Evolutionary conservation across 1,140 invertebrate species (phyloP).

Genomic region (Nylanderia fulva): DNA sequence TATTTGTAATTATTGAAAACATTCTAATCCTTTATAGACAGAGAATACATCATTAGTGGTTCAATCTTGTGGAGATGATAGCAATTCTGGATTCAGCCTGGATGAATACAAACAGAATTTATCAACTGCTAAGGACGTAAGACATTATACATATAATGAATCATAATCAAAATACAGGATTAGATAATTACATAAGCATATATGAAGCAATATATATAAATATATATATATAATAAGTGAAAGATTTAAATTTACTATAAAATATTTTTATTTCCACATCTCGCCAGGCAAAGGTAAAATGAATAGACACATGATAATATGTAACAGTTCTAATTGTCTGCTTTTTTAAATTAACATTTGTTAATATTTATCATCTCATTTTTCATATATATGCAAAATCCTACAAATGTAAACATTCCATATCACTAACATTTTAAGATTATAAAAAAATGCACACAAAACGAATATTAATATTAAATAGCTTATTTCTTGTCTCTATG

Average conservation of each 20-base stretch:
- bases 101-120: slow-evolving; percentile 82
- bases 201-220: slow-evolving; percentile 43
- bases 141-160: slow-evolving; percentile 71
- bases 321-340: slow-evolving; percentile 1
- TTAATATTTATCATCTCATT: neutral
- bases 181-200: slow-evolving; percentile 67
- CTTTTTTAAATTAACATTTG: neutral
- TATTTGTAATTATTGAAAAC: neutral
- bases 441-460: neutral
- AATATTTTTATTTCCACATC: slow-evolving; percentile 8
- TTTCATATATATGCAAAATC: neutral
- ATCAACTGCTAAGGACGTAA: slow-evolving; percentile 81
- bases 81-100: slow-evolving; percentile 82
- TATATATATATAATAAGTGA: slow-evolving; percentile 63
- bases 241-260: slow-evolving; percentile 3
- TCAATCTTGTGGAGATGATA: slow-evolving; percentile 81
- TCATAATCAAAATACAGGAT: slow-evolving; percentile 49
- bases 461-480: slow-evolving; percentile 4
- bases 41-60: slow-evolving; percentile 78
- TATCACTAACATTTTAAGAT: slow-evolving; percentile 3
- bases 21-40: slow-evolving; percentile 62
- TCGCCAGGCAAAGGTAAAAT: slow-evolving; percentile 53
- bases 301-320: neutral
- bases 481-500: neutral
- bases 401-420: neutral